Evolutionary conservation across 2,888 invertebrate genomes (phyloP), one percentile per base, ranked within the genome.

Genomic region (Clostera curtula): DNA sequence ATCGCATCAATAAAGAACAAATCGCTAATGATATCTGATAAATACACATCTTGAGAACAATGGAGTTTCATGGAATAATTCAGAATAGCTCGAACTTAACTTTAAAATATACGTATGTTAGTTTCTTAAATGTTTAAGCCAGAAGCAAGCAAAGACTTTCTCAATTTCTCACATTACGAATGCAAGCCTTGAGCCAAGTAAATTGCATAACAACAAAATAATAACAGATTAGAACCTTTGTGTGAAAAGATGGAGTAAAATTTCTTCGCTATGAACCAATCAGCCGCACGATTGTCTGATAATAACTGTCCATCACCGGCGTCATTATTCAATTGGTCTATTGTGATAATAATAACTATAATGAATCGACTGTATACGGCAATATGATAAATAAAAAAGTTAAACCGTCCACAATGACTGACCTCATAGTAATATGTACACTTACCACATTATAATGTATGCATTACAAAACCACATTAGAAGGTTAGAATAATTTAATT

Each of bases 401-500:
- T 29, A 36, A 42, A 32, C 31, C 34, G 37, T 37, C 31, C 31
- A 33, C 33, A 32, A 39, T 28, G 35, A 9, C 16, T 40, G 43
- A 43, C 44, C 44, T 54, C 41, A 44, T 47, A 43, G 37, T 30
- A 30, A 25, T 34, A 36, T 38, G 29, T 37, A 19, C 34, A 42
- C 33, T 55, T 48, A 43, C 46, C 48, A 54, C 50, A 55, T 38
- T 28, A 27, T 44, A 42, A 43, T 36, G 37, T 36, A 41, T 45
- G 41, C 39, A 32, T 49, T 59, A 47, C 52, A 50, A 52, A 57
- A 50, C 49, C 47, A 13, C 41, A 41, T 19, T 23, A 15, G 51
- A 56, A 61, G 61, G 59, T 53, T 56, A 46, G 43, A 45, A 40
- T 41, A 50, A 55, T 50, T 58, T 44, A 37, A 37, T 44, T 47